Evolutionary conservation across 2,888 invertebrate genomes (phyloP).

Genomic region (Oscheius sp.): DNA sequence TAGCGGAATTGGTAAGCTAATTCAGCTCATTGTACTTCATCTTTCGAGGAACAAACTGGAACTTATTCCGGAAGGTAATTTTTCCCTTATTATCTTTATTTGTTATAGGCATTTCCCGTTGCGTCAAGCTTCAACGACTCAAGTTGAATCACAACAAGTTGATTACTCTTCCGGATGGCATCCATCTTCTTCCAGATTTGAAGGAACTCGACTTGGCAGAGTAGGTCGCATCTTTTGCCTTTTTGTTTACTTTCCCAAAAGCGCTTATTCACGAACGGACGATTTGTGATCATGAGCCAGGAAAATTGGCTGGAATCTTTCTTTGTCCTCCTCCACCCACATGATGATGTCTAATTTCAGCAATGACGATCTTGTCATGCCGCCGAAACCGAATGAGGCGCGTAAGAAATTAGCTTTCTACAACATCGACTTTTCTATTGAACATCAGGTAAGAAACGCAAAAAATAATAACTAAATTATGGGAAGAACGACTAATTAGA

Average conservation of each 20-base stretch:
- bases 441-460: conserved; percentile 91
- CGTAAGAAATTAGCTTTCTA: conserved; percentile 80
- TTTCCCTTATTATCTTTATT: conserved; percentile 74
- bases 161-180: conserved; percentile 94
- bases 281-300: not conserved
- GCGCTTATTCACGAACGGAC: not conserved
- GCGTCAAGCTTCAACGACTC: conserved; percentile 76
- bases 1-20: conserved; percentile 93
- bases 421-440: conserved; percentile 97
- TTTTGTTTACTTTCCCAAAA: no score
- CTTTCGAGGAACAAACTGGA: conserved; percentile 94
- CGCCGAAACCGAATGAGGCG: conserved; percentile 88
- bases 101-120: conserved; percentile 48
- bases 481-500: no score
- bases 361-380: conserved; percentile 94
- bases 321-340: no score
- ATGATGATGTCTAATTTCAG: no score
- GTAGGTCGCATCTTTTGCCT: conserved; percentile 36
- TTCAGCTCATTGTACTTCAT: conserved; percentile 90
- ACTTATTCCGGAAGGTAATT: conserved; percentile 89
- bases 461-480: conserved; percentile 45
- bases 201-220: conserved; percentile 77
- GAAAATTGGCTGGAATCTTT: no score
- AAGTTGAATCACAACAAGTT: conserved; percentile 91
- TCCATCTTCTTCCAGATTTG: conserved; percentile 89